Percentiles rank a stretch among this genome's conserved stretches.
Evolutionary conservation across 2,888 invertebrate genomes (phyloP).

Genomic region (Baccha elongata): DNA sequence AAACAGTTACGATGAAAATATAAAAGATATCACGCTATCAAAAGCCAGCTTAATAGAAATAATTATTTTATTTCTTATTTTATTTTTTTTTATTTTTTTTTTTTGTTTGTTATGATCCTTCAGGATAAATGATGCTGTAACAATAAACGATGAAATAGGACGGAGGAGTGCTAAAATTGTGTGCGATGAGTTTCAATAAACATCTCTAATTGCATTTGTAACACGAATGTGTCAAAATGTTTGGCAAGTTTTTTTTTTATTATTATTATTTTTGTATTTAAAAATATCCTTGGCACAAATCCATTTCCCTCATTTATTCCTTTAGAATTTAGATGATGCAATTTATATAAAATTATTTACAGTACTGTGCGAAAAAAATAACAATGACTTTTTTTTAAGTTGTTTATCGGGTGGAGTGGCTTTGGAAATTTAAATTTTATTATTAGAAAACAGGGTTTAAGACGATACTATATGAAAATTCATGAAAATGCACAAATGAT

Average conservation of each 20-base stretch:
- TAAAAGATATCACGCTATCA: constrained; percentile 34
- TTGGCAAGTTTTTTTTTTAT: not conserved
- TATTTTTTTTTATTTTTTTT: not conserved
- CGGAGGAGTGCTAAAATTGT: constrained; percentile 23
- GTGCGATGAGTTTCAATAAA: constrained; percentile 48
- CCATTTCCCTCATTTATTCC: constrained; percentile 26
- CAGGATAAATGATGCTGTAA: constrained; percentile 30
- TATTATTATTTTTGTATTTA: not conserved
- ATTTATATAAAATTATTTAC: constrained; percentile 26
- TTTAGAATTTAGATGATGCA: constrained; percentile 44
- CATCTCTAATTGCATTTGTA: constrained; percentile 56
- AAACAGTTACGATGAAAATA: not conserved
- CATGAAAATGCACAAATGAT: too few species aligned
- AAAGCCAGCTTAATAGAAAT: constrained; percentile 35
- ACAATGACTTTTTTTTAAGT: too few species aligned
- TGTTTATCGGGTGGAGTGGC: too few species aligned
- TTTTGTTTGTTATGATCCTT: constrained; percentile 29
- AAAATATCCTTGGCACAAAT: constrained; percentile 48
- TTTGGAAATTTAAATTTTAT: too few species aligned
- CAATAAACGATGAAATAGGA: not conserved
- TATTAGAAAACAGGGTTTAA: too few species aligned
- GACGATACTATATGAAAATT: too few species aligned
- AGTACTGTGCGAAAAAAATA: not conserved
- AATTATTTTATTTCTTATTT: constrained; percentile 27
- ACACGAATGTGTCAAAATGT: constrained; percentile 56